phyloP scores from a whole-genome alignment of 2,113 vertebrate species.

The Petromus typicus region DNA sequence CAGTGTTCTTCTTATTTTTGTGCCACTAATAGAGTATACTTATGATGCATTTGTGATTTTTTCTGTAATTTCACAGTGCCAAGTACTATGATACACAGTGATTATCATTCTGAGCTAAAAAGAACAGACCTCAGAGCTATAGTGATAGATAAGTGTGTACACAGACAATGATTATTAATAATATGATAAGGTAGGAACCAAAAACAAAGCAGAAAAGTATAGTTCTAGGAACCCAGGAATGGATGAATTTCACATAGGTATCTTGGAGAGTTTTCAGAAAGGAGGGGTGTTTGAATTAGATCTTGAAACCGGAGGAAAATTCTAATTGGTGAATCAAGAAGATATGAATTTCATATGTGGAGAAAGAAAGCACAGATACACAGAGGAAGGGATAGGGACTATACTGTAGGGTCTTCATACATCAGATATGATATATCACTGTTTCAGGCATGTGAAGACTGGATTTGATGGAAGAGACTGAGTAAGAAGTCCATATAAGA shows the following conservation, averaged over 20 bases:
- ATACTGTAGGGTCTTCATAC: not conserved
- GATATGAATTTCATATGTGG: not conserved
- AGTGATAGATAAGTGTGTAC: not conserved
- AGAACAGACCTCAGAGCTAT: not conserved
- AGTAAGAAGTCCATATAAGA: not conserved
- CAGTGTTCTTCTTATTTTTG: constrained; percentile 54
- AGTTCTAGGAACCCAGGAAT: not conserved
- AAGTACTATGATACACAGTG: not conserved
- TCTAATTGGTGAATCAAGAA: not conserved
- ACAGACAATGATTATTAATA: not conserved
- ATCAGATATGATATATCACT: not conserved
- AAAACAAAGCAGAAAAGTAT: constrained; percentile 35
- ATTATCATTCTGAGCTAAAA: constrained; percentile 45
- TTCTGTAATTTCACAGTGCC: constrained; percentile 1
- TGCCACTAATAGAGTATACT: constrained; percentile 45
- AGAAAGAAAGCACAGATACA: not conserved
- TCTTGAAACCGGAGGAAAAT: not conserved
- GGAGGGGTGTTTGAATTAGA: not conserved
- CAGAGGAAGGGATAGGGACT: not conserved
- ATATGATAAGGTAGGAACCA: not conserved
- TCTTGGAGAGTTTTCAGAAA: not conserved
- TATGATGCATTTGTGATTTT: constrained; percentile 43
- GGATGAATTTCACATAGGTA: not conserved
- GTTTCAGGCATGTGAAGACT: not conserved
- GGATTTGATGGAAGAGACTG: not conserved